Evolutionary conservation across 30 jellyfish, hydroid and myxozoan genomes (phyloP), one percentile per base, ranked within the genome.

Genomic region (Hydractinia symbiolongicarpus): DNA sequence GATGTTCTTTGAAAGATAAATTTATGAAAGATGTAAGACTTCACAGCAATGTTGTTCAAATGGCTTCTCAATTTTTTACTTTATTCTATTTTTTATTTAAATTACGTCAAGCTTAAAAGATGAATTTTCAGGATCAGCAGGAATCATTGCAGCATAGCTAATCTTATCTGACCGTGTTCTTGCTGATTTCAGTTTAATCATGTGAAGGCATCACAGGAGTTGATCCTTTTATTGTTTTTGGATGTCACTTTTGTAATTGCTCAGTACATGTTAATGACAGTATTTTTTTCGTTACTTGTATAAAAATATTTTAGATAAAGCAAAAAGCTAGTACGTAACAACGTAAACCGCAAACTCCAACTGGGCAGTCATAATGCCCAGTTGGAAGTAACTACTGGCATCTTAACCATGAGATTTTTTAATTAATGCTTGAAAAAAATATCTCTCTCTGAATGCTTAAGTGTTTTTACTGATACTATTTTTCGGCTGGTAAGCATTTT

Each of bases 331-430:
- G 19, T 6, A 64, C 16, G 7, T 64, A 51, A 13, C 74, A 64
- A 51, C 4, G 40, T 64, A 64, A 64, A 7, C 74, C 4, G 8
- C 74, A n/a, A 64, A 21, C 40, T 64, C 87, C 87, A 79, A 79
- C 82, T 21, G 87, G 87, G 57, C 87, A 79, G 13, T 79, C 83
- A 79, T 69, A 79, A 66, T 7, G 54, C 11, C 71, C 82, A 61
- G 64, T 79, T 9, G 53, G 61, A 16, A 83, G 68, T 9, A 61
- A 8, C 56, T 10, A 83, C 84, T 21, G 44, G 73, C 49, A 21
- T 62, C 52, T 51, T 79, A 5, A 53, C 87, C 87, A 79, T 79
- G 60, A 7, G 87, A 79, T 15, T 79, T 61, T 79, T 20, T 79
- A 0, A 61, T 57, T 14, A 79, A n/a, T 21, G 81, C 87, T 67